Evolutionary conservation across 2,113 vertebrate genomes (phyloP), one percentile per base, ranked within the genome.

Genomic region (Nesogale talazaci): DNA sequence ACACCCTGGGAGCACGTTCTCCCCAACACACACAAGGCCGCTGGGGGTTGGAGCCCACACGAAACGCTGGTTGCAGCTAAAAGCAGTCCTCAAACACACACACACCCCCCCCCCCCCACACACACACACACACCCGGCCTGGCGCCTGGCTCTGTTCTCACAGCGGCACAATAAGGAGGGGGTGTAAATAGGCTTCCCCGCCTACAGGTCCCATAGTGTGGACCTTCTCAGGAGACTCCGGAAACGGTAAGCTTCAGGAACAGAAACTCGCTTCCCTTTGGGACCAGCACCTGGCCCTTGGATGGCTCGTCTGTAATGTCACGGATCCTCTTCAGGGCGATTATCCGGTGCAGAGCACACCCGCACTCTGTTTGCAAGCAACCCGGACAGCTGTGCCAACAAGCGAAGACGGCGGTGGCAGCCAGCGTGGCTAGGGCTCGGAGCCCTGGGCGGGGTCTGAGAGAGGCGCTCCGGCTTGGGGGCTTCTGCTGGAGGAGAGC

Each of bases 101-200:
- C 80, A 63, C 38, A 17, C 0, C 67, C 59, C 17, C n/a, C 20
- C 46, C 46, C 46, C 10, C 46, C 46, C 46, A 52, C n/a, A n/a
- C n/a, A n/a, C n/a, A n/a, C n/a, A n/a, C n/a, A n/a, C n/a, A 12
- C 46, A 8, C 0, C 12, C 19, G 27, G 46, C 61, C 0, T 22
- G 0, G n/a, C 10, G 2, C 20, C 4, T 36, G 3, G 34, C 69
- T 23, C 34, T 38, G 6, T 27, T 27, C 61, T 79, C 67, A 27
- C 52, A 34, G 2, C 77, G 31, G 1, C 65, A 4, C 56, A 46
- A 3, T 46, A n/a, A 3, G 72, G 74, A 17, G 7, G 9, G 4
- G 57, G 31, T 31, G 12, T 2, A 14, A 17, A 20, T 1, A 46
- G 63, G 42, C 0, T 0, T 1, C 85, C 12, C 46, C 9, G 46